Percentiles rank a stretch among this genome's conserved stretches.
Evolutionary conservation across 2,797 vertebrate species (phyloP).

Genomic region (Molossus alvarezi): DNA sequence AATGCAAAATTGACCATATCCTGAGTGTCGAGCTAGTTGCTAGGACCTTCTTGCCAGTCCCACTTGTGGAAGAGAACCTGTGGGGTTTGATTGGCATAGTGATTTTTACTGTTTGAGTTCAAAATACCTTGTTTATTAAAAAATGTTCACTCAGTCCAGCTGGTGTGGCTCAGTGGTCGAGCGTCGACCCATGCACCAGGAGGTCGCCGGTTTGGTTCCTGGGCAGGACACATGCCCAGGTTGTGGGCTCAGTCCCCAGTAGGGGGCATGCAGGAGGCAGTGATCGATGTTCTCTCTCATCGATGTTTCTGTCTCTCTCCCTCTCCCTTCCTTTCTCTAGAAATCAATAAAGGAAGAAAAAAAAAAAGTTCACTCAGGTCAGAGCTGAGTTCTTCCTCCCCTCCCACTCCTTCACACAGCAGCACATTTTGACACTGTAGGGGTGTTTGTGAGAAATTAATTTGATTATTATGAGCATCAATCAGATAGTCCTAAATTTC

Average conservation of each 20-base stretch:
- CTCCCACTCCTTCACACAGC: neutral
- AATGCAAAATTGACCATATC: neutral
- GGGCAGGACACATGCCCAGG: no score
- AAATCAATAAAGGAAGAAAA: no score
- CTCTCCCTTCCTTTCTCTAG: no score
- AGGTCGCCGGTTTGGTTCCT: no score
- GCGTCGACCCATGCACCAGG: no score
- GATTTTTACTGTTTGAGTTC: constrained; percentile 47
- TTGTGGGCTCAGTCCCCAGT: no score
- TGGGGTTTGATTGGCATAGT: neutral
- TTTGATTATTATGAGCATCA: neutral
- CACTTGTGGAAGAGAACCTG: neutral
- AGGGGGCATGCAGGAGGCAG: no score
- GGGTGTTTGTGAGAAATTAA: neutral
- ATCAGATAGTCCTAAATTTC: neutral
- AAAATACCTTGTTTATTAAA: constrained; percentile 49
- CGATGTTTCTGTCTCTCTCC: no score
- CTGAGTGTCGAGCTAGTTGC: neutral
- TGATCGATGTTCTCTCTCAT: no score
- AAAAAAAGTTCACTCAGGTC: neutral
- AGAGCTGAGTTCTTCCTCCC: neutral
- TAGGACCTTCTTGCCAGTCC: neutral
- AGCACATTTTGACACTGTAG: neutral
- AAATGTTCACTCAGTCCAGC: neutral
- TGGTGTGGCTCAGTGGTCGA: no score